phyloP scores from a whole-genome alignment of 2,797 vertebrate genomes.

The Urocyon cinereoargenteus region DNA sequence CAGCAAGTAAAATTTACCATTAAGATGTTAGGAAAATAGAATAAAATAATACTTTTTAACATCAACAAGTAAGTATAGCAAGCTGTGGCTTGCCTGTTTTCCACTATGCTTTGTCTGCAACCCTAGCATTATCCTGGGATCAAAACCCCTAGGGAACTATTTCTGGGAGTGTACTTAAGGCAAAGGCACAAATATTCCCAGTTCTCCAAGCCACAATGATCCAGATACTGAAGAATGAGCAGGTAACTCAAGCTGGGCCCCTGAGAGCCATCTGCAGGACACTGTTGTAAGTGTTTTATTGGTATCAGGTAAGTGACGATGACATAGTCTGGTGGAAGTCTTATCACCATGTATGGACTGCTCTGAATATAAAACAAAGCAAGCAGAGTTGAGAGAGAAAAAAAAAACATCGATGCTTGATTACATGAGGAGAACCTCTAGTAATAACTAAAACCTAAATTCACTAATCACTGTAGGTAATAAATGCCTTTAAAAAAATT shows the following conservation, averaged over 20 bases:
- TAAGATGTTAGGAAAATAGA: neutral
- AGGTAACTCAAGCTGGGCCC: neutral
- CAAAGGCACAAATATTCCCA: neutral
- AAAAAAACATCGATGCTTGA: neutral
- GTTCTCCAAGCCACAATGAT: neutral
- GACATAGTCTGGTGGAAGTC: neutral
- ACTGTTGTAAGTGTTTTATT: neutral
- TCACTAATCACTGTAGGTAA: neutral
- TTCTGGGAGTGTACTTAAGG: neutral
- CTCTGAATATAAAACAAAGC: neutral
- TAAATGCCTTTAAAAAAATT: neutral
- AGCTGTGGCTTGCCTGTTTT: neutral
- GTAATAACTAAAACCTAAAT: neutral
- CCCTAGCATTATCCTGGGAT: neutral
- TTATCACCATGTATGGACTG: neutral
- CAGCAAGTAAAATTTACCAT: constrained; percentile 52
- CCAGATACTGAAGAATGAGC: neutral
- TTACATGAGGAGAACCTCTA: neutral
- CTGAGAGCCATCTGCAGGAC: neutral
- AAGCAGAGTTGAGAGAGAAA: neutral
- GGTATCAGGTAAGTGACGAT: neutral
- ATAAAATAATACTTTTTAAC: neutral
- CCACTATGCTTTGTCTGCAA: neutral
- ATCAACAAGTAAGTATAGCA: neutral
- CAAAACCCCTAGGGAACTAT: neutral